Evolutionary conservation across 1,140 invertebrate genomes (phyloP).

Genomic region (Melitaea cinxia): DNA sequence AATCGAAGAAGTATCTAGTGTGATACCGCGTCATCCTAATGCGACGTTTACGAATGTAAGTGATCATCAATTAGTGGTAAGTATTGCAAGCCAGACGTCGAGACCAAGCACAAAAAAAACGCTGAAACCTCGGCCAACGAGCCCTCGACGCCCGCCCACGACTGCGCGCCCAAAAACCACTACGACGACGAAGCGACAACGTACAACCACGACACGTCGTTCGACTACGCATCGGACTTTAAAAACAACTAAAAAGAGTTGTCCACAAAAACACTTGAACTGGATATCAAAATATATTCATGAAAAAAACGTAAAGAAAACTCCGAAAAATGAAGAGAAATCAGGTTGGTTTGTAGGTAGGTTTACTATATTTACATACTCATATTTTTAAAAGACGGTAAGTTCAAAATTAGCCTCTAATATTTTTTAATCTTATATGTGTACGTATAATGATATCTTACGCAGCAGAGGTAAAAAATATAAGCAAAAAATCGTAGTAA

Average conservation of each 20-base stretch:
- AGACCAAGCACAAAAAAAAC: slow-evolving; percentile 38
- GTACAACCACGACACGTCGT: slow-evolving; percentile 38
- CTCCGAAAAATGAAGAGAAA: slow-evolving; percentile 58
- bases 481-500: no score
- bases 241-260: slow-evolving; percentile 56
- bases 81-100: slow-evolving; percentile 35
- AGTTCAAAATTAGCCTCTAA: slow-evolving; percentile 1
- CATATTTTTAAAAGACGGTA: background rate
- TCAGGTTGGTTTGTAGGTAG: slow-evolving; percentile 72
- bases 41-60: slow-evolving; percentile 42
- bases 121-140: slow-evolving; percentile 22
- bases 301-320: slow-evolving; percentile 53
- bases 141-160: slow-evolving; percentile 33
- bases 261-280: slow-evolving; percentile 53
- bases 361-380: slow-evolving; percentile 48
- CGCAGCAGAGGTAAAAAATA: no score
- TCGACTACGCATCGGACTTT: slow-evolving; percentile 31
- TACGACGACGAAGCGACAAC: slow-evolving; percentile 38
- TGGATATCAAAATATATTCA: slow-evolving; percentile 62
- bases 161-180: slow-evolving; percentile 41
- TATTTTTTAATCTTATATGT: background rate
- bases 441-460: background rate
- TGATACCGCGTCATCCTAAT: slow-evolving; percentile 34
- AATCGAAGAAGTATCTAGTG: slow-evolving; percentile 20
- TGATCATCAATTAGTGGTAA: slow-evolving; percentile 52